These are phyloP conservation scores for Blomia tropicalis DNA, from an alignment of 2,888 invertebrate genomes.

Conservation along the genomic window DNA sequence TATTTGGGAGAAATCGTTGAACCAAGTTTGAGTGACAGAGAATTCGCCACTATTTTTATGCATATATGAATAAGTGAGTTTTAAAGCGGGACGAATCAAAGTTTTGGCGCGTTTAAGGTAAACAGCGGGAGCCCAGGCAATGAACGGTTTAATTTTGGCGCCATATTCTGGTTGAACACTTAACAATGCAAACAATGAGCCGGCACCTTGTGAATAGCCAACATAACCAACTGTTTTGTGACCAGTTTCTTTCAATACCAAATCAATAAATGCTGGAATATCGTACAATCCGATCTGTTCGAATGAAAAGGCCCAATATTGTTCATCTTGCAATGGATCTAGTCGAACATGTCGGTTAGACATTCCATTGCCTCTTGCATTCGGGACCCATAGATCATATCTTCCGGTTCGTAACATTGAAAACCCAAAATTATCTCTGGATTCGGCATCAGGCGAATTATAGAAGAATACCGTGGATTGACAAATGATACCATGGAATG, in stretches of 20 bases:
- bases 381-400: conserved; percentile 20
- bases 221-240: not conserved
- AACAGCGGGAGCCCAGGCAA: not conserved
- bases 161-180: not conserved
- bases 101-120: not conserved
- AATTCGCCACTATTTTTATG: not conserved
- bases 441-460: not conserved
- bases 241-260: not conserved
- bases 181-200: not conserved
- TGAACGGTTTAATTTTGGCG: not conserved
- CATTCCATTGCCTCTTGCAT: conserved; percentile 8
- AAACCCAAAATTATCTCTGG: not conserved
- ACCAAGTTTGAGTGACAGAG: not conserved
- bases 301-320: conserved; percentile 11
- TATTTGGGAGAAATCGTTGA: not conserved
- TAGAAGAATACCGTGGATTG: not conserved
- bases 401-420: not conserved
- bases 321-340: not conserved
- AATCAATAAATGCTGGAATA: conserved; percentile 6
- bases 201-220: conserved; percentile 1
- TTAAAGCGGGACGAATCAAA: not conserved
- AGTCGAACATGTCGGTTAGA: not conserved
- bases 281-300: conserved; percentile 10
- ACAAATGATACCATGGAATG: not conserved
- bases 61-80: not conserved